Evolutionary conservation across 2,797 vertebrate species (phyloP).

Genomic region (Margarornis squamiger): DNA sequence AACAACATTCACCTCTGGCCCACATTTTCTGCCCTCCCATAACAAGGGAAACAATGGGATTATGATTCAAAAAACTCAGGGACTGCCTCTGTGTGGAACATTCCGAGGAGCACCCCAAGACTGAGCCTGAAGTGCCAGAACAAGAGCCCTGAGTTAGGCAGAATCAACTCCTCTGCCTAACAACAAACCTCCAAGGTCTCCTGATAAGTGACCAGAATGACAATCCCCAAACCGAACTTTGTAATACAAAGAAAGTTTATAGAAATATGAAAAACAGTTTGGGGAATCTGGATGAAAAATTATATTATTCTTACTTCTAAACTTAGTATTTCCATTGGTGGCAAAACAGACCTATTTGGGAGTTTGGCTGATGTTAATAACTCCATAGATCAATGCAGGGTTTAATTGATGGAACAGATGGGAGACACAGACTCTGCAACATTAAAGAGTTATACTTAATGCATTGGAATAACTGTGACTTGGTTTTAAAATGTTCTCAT

Average conservation of each 20-base stretch:
- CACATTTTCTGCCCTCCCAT: background rate
- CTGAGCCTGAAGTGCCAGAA: background rate
- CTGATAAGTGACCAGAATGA: background rate
- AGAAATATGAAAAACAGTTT: background rate
- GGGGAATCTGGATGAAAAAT: background rate
- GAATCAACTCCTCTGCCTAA: background rate
- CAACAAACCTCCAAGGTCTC: background rate
- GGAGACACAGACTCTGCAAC: conserved; percentile 59
- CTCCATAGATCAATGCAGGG: conserved; percentile 63
- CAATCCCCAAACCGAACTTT: background rate
- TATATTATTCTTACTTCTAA: background rate
- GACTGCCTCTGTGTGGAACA: background rate
- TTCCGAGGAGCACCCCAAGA: background rate
- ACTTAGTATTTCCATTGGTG: conserved; percentile 11
- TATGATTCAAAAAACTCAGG: background rate
- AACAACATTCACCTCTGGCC: background rate
- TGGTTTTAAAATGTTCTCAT: conserved; percentile 43
- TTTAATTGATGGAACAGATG: conserved; percentile 75
- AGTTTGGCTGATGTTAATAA: conserved; percentile 65
- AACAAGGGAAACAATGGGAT: background rate
- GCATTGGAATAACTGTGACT: conserved; percentile 60
- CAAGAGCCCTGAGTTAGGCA: background rate
- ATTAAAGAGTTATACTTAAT: conserved; percentile 70
- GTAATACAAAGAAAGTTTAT: background rate
- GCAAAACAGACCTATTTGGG: conserved; percentile 43